These are phyloP conservation scores for Clytia hemisphaerica DNA, from an alignment of 30 jellyfish, hydroid and myxozoan species.

Conservation along the genomic window DNA sequence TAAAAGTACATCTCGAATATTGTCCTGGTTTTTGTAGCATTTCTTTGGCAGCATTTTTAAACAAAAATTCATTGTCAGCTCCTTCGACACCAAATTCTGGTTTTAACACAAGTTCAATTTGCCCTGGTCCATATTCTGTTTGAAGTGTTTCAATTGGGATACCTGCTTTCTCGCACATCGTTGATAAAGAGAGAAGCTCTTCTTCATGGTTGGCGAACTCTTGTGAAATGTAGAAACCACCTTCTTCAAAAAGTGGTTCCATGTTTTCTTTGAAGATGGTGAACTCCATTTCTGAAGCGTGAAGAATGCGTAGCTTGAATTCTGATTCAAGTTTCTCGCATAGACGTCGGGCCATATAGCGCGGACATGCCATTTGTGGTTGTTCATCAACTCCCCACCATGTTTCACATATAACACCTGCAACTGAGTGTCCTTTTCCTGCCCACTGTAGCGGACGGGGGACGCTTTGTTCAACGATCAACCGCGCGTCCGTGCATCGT, in stretches of 20 bases:
- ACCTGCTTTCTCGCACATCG: background rate
- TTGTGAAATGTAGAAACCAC: background rate
- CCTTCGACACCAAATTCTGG: background rate
- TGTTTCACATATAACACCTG: background rate
- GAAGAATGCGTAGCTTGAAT: background rate
- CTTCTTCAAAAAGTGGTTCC: background rate
- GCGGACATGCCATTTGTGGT: slow-evolving; percentile 7
- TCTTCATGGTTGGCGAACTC: background rate
- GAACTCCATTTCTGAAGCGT: slow-evolving; percentile 1
- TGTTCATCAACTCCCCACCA: background rate
- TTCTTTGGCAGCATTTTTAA: background rate
- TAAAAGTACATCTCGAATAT: background rate
- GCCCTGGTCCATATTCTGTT: slow-evolving; percentile 9
- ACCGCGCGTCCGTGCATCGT: background rate
- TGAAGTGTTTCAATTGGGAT: slow-evolving; percentile 5
- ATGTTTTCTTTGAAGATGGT: background rate
- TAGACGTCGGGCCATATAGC: slow-evolving; percentile 4
- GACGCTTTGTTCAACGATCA: background rate
- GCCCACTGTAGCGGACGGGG: background rate
- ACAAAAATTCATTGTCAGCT: background rate
- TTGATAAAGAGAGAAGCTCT: background rate
- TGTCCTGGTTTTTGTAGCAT: background rate
- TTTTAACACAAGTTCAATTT: background rate
- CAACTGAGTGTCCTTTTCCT: background rate
- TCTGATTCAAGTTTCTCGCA: background rate